phyloP scores from a whole-genome alignment of 2,888 invertebrate genomes.

The Drosophila infuscata region DNA sequence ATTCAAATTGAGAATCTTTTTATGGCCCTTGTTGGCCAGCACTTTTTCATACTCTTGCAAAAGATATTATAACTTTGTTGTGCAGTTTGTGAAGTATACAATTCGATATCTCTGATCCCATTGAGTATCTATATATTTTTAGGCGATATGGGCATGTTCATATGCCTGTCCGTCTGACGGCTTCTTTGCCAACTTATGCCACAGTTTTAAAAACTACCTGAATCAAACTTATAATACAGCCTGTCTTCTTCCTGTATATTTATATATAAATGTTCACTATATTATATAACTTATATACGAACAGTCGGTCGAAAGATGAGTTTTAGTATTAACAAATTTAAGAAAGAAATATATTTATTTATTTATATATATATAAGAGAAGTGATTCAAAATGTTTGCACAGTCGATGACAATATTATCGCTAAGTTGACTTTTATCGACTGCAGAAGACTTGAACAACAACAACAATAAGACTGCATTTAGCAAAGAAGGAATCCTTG shows the following conservation, averaged over 20 bases:
- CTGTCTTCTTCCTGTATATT: too few species aligned
- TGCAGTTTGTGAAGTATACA: not conserved
- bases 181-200: not conserved
- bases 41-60: not conserved
- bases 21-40: not conserved
- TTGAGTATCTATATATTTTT: not conserved
- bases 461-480: slow-evolving; percentile 1
- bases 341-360: not conserved
- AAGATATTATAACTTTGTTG: not conserved
- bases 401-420: slow-evolving; percentile 24
- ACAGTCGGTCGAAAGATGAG: not conserved
- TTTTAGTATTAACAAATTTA: not conserved
- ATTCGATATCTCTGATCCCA: not conserved
- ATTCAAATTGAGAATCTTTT: not conserved
- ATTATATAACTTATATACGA: not conserved
- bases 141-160: not conserved
- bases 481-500: slow-evolving; percentile 15
- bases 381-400: slow-evolving; percentile 3
- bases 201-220: too few species aligned
- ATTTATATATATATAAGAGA: not conserved
- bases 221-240: not conserved
- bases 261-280: not conserved
- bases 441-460: slow-evolving; percentile 12
- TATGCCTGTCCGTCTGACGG: not conserved
- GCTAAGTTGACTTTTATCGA: slow-evolving; percentile 57